phyloP scores from a whole-genome alignment of 37 sponge, comb jelly and placozoan species.

The Crambe crambe region DNA sequence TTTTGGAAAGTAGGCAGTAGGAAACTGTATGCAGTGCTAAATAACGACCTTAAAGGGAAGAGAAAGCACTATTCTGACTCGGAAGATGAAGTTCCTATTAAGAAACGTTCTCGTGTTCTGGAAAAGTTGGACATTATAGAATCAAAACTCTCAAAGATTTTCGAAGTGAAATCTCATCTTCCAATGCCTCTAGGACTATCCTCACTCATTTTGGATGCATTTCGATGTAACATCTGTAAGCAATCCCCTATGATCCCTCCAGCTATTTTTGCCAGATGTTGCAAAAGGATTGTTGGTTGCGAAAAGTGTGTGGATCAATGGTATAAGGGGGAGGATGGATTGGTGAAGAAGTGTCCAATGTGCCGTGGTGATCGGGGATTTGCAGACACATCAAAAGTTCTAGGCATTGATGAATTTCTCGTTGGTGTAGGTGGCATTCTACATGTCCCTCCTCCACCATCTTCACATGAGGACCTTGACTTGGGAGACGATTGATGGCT shows the following conservation, averaged over 20 bases:
- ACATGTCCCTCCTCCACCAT: background rate
- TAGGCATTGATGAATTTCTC: conserved; percentile 53
- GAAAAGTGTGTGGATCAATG: conserved; percentile 40
- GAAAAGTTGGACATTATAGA: background rate
- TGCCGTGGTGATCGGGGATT: conserved; percentile 20
- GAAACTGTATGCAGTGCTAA: background rate
- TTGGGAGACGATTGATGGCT: too few species aligned
- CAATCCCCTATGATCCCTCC: conserved; percentile 20
- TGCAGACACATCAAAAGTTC: conserved; percentile 22
- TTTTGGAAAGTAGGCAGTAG: background rate
- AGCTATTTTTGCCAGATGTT: conserved; percentile 39
- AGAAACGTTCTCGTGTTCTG: background rate
- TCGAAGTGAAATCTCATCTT: background rate
- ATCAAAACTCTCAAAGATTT: background rate
- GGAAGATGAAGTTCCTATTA: background rate
- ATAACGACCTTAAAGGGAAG: background rate
- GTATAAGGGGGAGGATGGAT: conserved; percentile 22
- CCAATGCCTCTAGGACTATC: background rate
- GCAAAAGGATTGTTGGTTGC: conserved; percentile 42
- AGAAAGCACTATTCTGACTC: background rate
- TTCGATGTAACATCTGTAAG: conserved; percentile 49
- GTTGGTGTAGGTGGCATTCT: too few species aligned
- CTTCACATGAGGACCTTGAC: too few species aligned
- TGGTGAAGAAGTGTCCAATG: conserved; percentile 20
- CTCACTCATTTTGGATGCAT: background rate